A percentile compares a stretch with the other conserved stretches of the same genome.
Evolutionary conservation across 2,888 invertebrate genomes (phyloP).

Genomic region (Caenorhabditis sinica): DNA sequence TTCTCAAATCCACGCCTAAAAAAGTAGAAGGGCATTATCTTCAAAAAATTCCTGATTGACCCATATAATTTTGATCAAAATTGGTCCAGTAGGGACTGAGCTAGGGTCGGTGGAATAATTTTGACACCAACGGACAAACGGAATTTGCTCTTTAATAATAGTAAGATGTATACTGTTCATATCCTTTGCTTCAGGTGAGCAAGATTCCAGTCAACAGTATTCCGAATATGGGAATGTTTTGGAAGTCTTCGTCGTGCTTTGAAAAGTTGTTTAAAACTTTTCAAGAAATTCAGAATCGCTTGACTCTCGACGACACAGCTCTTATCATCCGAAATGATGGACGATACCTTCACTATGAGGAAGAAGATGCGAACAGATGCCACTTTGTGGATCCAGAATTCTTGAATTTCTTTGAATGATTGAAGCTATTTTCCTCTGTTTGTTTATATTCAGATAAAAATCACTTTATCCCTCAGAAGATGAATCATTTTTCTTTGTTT

Average conservation of each 20-base stretch:
- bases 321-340: not conserved
- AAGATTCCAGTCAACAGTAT: not conserved
- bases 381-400: not conserved
- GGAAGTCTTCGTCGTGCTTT: slow-evolving; percentile 1
- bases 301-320: slow-evolving; percentile 11
- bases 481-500: too few species aligned
- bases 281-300: not conserved
- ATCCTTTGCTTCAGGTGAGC: not conserved
- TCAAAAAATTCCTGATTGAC: too few species aligned
- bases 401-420: not conserved
- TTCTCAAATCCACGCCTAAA: too few species aligned
- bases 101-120: too few species aligned
- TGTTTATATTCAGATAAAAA: too few species aligned
- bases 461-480: too few species aligned
- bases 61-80: too few species aligned
- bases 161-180: too few species aligned
- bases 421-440: not conserved
- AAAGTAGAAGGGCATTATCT: too few species aligned
- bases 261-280: not conserved
- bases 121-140: too few species aligned
- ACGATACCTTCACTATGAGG: not conserved
- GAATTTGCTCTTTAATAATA: too few species aligned
- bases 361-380: not conserved
- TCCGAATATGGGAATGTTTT: not conserved
- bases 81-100: too few species aligned